A percentile compares a stretch with the other conserved stretches of the same genome.
Evolutionary conservation across 2,113 vertebrate genomes (phyloP).

Genomic region (Lophochroa leadbeateri): DNA sequence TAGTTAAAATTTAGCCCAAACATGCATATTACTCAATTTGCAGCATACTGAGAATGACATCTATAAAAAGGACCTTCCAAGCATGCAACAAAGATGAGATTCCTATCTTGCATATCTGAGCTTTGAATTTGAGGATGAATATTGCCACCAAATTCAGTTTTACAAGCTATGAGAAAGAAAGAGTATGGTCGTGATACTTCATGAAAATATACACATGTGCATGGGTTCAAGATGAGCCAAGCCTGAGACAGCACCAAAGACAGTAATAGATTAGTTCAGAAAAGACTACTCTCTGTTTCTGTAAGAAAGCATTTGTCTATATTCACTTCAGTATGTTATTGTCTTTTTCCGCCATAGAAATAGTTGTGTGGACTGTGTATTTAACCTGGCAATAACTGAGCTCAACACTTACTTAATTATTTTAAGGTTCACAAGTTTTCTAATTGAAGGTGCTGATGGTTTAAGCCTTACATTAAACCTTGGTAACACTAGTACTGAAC

Average conservation of each 20-base stretch:
- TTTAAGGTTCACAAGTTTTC: not conserved
- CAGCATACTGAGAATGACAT: not conserved
- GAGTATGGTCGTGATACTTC: not conserved
- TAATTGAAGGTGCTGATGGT: not conserved
- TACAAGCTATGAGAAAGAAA: not conserved
- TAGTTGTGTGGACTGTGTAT: not conserved
- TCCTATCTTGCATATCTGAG: not conserved
- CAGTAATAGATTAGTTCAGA: not conserved
- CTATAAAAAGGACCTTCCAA: not conserved
- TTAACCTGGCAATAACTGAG: not conserved
- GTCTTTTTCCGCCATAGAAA: not conserved
- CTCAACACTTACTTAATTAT: not conserved
- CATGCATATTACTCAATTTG: not conserved
- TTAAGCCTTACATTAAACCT: not conserved
- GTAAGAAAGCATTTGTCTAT: not conserved
- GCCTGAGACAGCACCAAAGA: not conserved
- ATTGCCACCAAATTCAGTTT: not conserved
- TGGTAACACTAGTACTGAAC: not conserved
- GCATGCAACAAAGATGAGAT: not conserved
- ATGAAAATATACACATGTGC: rapidly evolving
- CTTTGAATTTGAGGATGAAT: not conserved
- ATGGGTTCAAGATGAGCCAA: rapidly evolving
- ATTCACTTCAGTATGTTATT: not conserved
- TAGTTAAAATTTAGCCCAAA: not conserved
- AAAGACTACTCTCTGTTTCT: not conserved